Evolutionary conservation across 2,113 vertebrate genomes (phyloP), one percentile per base, ranked within the genome.

Genomic region (Symphodus melops): DNA sequence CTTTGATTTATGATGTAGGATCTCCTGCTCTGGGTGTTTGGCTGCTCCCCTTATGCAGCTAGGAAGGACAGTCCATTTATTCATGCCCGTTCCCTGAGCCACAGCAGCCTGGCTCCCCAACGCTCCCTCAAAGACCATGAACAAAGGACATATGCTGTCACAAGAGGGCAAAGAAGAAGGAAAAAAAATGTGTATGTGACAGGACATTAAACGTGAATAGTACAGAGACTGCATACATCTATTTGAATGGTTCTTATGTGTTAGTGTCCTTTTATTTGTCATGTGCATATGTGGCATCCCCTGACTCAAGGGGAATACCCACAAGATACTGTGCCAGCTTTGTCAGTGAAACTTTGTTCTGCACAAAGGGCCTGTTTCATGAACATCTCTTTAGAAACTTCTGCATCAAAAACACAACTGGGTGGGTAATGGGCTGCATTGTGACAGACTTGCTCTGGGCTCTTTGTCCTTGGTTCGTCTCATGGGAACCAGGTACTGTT

Each of bases 61-160:
- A 21, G 76, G 83, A 92, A 87, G 85, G 87, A 89, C 87, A 85
- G 86, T 84, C 74, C 83, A 81, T 83, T 88, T 88, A 91, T 89
- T 88, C 86, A 89, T 87, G 85, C 86, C 77, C 39, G 37, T 77
- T 87, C 76, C 71, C 80, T 74, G 75, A 84, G 79, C 19, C 75
- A 85, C 67, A 77, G 73, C 81, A 83, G 77, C 67, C 77, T 65
- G 8, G 59, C 67, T 72, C 63, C 71, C 82, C 68, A 48, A 63
- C 61, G 2, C 64, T 86, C 77, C 72, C 72, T 87, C 80, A 83
- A 72, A 89, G 79, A 83, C 58, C 84, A 70, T 37, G 54, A 88
- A 92, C 91, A 92, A 92, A 87, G 88, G 70, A 33, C 71, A 85
- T 85, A 86, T 84, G 91, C 82, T 90, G 83, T 88, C 87, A 77